These are phyloP conservation scores for Tineola bisselliella DNA, from an alignment of 2,888 invertebrate species.

Conservation along the genomic window DNA sequence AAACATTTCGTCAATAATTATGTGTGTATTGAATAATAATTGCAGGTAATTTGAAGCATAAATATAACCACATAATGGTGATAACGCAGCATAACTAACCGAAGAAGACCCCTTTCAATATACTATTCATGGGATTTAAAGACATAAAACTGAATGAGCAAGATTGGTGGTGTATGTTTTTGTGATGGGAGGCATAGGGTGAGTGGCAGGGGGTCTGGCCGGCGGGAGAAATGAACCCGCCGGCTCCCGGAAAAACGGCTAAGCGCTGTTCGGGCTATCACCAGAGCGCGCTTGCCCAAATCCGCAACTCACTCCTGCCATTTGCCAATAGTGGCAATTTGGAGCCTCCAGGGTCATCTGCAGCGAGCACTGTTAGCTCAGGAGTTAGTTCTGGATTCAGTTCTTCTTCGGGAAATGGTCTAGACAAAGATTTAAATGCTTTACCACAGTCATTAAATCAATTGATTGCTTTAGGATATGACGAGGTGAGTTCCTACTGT, in stretches of 20 bases:
- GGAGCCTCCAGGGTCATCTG: slow-evolving; percentile 76
- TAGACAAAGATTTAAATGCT: slow-evolving; percentile 73
- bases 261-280: slow-evolving; percentile 82
- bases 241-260: slow-evolving; percentile 70
- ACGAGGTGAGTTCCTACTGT: slow-evolving; percentile 76
- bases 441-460: slow-evolving; percentile 73
- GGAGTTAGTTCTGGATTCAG: slow-evolving; percentile 70
- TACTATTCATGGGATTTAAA: slow-evolving; percentile 29
- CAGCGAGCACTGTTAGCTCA: slow-evolving; percentile 76
- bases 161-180: slow-evolving; percentile 34
- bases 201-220: slow-evolving; percentile 64
- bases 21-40: slow-evolving; percentile 12
- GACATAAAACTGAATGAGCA: slow-evolving; percentile 16
- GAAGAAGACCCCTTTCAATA: slow-evolving; percentile 19
- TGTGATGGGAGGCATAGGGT: slow-evolving; percentile 66
- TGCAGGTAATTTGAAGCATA: slow-evolving; percentile 14
- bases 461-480: slow-evolving; percentile 76
- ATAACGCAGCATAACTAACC: slow-evolving; percentile 18
- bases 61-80: slow-evolving; percentile 14
- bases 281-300: slow-evolving; percentile 88
- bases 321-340: slow-evolving; percentile 75
- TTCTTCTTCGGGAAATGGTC: slow-evolving; percentile 64
- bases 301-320: slow-evolving; percentile 82
- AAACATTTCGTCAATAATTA: no score
- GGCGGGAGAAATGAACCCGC: slow-evolving; percentile 71